A percentile compares a stretch with the other conserved stretches of the same genome.
phyloP scores from a whole-genome alignment of 2,888 invertebrate genomes.

The Altica lythri region DNA sequence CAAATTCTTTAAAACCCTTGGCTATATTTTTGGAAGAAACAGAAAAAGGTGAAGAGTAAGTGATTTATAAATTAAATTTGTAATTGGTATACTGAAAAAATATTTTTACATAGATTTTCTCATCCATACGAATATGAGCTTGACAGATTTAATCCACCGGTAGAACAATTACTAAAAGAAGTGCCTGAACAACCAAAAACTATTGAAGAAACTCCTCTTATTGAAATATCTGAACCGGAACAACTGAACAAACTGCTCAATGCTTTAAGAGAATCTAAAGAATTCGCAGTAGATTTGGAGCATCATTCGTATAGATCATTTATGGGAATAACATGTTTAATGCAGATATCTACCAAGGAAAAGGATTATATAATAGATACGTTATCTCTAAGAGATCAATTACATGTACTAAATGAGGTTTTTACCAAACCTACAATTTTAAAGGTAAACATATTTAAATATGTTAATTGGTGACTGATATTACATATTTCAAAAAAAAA shows the following conservation, averaged over 20 bases:
- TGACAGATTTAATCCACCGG: conserved; percentile 68
- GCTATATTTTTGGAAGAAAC: conserved; percentile 73
- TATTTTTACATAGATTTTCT: conserved; percentile 63
- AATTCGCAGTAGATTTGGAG: conserved; percentile 90
- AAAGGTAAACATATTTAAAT: conserved; percentile 67
- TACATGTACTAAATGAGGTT: conserved; percentile 82
- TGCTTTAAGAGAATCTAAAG: conserved; percentile 68
- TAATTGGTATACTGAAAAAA: not conserved
- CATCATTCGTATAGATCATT: conserved; percentile 92
- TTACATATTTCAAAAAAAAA: conserved; percentile 10
- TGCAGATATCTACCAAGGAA: conserved; percentile 87
- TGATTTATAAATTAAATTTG: conserved; percentile 13
- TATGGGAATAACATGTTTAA: conserved; percentile 92
- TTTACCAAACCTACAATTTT: conserved; percentile 88
- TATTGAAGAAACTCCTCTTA: conserved; percentile 68
- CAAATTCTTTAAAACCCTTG: conserved; percentile 82
- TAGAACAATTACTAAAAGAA: conserved; percentile 57
- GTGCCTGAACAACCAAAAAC: conserved; percentile 57
- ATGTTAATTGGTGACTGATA: not conserved
- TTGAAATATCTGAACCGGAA: conserved; percentile 69
- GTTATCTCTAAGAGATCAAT: conserved; percentile 77
- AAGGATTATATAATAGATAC: conserved; percentile 91
- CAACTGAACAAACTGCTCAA: conserved; percentile 69
- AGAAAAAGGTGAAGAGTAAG: conserved; percentile 64
- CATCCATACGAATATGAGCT: conserved; percentile 91